Evolutionary conservation across 2,113 vertebrate genomes (phyloP).

Genomic region (Eubucco bourcierii): DNA sequence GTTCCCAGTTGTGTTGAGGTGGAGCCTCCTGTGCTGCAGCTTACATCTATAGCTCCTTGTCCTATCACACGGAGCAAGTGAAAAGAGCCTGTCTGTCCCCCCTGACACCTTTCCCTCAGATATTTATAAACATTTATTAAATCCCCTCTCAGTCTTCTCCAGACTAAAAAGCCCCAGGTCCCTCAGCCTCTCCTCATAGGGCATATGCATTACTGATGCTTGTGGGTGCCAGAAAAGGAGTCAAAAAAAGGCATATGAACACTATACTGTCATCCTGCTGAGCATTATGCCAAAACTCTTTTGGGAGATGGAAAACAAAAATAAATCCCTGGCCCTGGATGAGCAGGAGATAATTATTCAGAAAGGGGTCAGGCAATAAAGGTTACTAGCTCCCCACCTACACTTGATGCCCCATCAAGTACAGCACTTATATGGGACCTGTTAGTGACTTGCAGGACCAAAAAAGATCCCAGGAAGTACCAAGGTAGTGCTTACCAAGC

Average conservation of each 20-base stretch:
- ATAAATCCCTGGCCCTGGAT: not conserved
- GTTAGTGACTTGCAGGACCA: not conserved
- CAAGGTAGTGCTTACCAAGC: accelerated
- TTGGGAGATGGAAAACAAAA: not conserved
- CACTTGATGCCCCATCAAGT: accelerated
- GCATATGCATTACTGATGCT: not conserved
- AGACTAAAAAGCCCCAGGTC: too few species aligned
- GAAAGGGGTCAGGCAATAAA: not conserved
- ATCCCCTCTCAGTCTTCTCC: too few species aligned
- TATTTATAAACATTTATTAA: too few species aligned
- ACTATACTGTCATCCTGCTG: not conserved
- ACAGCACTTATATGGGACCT: not conserved
- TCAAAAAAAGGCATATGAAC: not conserved
- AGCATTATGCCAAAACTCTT: not conserved
- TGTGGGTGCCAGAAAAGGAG: not conserved
- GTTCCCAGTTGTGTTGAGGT: too few species aligned
- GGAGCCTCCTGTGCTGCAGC: too few species aligned
- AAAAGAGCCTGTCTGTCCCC: too few species aligned
- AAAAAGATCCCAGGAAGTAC: not conserved
- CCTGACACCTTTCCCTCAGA: too few species aligned
- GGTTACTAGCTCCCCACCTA: not conserved
- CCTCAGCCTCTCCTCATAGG: too few species aligned
- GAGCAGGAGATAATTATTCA: not conserved
- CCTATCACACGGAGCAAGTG: too few species aligned
- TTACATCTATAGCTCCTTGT: too few species aligned